phyloP scores from a whole-genome alignment of 2,888 invertebrate species.

The Hylaea fasciaria region DNA sequence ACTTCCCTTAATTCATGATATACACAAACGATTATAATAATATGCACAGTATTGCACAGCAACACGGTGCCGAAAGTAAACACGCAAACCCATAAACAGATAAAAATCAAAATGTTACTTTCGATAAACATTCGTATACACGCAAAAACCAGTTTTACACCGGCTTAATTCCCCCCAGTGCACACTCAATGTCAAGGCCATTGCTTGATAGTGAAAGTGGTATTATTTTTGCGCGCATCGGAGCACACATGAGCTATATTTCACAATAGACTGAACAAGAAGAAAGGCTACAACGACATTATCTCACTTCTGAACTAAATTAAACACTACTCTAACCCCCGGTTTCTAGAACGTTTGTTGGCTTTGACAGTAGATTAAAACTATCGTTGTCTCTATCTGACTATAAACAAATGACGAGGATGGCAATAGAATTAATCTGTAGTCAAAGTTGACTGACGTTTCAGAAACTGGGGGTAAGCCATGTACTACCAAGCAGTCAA shows the following conservation, averaged over 20 bases:
- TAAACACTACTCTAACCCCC: conserved; percentile 1
- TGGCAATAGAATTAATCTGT: no score
- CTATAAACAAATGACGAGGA: no score
- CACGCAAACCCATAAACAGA: no score
- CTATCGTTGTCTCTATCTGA: no score
- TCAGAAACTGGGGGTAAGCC: no score
- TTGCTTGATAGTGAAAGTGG: conserved; percentile 24
- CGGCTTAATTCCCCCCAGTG: not conserved
- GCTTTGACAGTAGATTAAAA: no score
- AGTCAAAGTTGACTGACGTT: no score
- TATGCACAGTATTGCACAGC: no score
- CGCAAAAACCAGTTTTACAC: conserved; percentile 6
- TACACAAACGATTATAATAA: no score
- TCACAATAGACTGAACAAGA: conserved; percentile 8
- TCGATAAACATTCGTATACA: not conserved
- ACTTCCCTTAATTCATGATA: no score
- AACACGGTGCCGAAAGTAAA: no score
- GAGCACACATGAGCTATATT: conserved; percentile 8
- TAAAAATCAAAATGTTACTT: not conserved
- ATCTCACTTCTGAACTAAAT: conserved; percentile 2
- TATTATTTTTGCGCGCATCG: conserved; percentile 21
- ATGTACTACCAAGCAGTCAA: not conserved
- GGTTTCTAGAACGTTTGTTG: no score
- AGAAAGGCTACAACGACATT: conserved; percentile 11
- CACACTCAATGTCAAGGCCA: conserved; percentile 28